These are phyloP conservation scores for Mactra quadrangularis DNA, from an alignment of 1,140 invertebrate species.

Conservation along the genomic window DNA sequence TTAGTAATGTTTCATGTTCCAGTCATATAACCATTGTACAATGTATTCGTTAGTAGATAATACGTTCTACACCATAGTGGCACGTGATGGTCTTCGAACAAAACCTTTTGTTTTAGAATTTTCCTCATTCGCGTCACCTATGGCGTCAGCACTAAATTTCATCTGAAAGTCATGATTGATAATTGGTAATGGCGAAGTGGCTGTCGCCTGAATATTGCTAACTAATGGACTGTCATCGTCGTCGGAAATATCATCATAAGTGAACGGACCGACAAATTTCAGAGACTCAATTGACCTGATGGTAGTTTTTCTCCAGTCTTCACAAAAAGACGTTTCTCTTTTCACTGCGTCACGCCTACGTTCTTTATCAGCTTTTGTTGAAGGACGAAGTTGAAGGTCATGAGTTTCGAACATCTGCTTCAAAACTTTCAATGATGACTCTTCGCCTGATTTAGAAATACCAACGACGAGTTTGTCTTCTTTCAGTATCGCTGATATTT, in stretches of 20 bases:
- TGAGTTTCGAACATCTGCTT: too few relatives aligned
- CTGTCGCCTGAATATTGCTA: neutral
- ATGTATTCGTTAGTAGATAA: too few relatives aligned
- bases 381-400: slow-evolving; percentile 1
- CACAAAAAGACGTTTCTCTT: slow-evolving; percentile 41
- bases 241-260: neutral
- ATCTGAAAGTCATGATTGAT: neutral
- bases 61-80: slow-evolving; percentile 18
- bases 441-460: neutral
- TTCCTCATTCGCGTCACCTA: neutral
- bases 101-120: neutral
- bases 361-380: neutral
- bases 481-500: slow-evolving; percentile 35
- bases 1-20: too few relatives aligned
- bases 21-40: too few relatives aligned
- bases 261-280: slow-evolving; percentile 23
- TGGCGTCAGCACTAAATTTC: neutral
- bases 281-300: slow-evolving; percentile 18
- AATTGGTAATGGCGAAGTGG: neutral
- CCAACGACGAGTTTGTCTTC: slow-evolving; percentile 14
- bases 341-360: neutral
- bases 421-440: neutral
- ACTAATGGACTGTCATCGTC: slow-evolving; percentile 34
- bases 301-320: slow-evolving; percentile 35
- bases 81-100: slow-evolving; percentile 19